A percentile compares a stretch with the other conserved stretches of the same genome.
Conservation (phyloP, 2,797 vertebrate species). For the Megalops cyprinoides region DNA sequence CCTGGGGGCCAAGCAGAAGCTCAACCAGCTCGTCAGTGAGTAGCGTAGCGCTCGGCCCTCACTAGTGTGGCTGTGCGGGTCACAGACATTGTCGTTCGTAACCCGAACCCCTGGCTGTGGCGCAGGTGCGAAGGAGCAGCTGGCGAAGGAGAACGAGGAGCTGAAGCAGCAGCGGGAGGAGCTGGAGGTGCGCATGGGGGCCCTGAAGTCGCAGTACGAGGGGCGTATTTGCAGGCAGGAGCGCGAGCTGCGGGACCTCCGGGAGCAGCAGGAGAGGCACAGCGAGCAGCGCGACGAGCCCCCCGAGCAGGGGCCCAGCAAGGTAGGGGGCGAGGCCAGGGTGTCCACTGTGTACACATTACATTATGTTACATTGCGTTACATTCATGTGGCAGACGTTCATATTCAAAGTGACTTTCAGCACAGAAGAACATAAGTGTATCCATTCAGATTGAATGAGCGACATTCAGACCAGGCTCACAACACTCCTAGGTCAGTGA, state of each 20-base stretch:
- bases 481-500: too few relatives aligned
- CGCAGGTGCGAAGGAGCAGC: slow-evolving; percentile 84
- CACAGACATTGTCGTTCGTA: not conserved
- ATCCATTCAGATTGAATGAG: too few relatives aligned
- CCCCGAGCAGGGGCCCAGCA: slow-evolving; percentile 50
- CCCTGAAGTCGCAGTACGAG: slow-evolving; percentile 95
- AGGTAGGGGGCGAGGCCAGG: slow-evolving; percentile 34
- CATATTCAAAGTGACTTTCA: too few relatives aligned
- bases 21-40: slow-evolving; percentile 83
- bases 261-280: slow-evolving; percentile 93
- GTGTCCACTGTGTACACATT: too few relatives aligned
- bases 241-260: slow-evolving; percentile 82
- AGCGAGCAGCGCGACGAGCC: slow-evolving; percentile 89
- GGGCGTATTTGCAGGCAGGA: slow-evolving; percentile 91
- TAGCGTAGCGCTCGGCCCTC: not conserved
- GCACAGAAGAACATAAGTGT: too few relatives aligned
- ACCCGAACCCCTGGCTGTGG: not conserved
- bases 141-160: slow-evolving; percentile 90
- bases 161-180: slow-evolving; percentile 94
- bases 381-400: too few relatives aligned
- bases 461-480: too few relatives aligned
- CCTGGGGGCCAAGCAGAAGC: slow-evolving; percentile 88
- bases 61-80: too few relatives aligned
- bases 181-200: slow-evolving; percentile 89
- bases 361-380: too few relatives aligned